Evolutionary conservation across 1,140 invertebrate genomes (phyloP).

Genomic region (Ptiloglossa arizonensis): DNA sequence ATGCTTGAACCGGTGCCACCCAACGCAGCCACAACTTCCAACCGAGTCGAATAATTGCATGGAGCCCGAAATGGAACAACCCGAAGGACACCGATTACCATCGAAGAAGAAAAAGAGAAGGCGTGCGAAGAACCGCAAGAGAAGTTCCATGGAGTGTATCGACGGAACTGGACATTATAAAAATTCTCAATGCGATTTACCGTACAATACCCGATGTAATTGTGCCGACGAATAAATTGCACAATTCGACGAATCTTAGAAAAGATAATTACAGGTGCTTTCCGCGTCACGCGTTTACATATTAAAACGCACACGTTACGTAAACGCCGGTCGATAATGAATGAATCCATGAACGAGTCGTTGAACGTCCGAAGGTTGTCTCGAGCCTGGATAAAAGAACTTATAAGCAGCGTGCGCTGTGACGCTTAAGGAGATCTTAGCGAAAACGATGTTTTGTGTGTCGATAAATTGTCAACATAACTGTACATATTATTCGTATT

Average conservation of each 20-base stretch:
- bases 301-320: not conserved
- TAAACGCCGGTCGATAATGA: conserved; percentile 11
- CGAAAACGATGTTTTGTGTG: no score
- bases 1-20: no score
- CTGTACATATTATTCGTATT: not conserved
- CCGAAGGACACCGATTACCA: conserved; percentile 15
- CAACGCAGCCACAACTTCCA: not conserved
- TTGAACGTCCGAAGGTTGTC: not conserved
- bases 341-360: conserved; percentile 1
- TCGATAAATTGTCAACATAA: no score
- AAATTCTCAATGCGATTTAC: not conserved
- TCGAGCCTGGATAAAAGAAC: not conserved
- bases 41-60: not conserved
- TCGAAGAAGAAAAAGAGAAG: not conserved
- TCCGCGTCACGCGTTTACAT: not conserved
- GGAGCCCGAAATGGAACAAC: conserved; percentile 4
- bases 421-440: no score
- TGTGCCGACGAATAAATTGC: not conserved
- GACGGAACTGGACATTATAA: not conserved
- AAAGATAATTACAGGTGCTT: conserved; percentile 5
- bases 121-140: not conserved
- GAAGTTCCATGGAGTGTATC: not conserved
- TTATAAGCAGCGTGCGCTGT: not conserved
- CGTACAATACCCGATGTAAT: conserved; percentile 29
- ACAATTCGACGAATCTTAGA: not conserved